Base-by-base conservation (phyloP, 2,113 vertebrate genomes). In the Planiliza haematocheilus region DNA sequence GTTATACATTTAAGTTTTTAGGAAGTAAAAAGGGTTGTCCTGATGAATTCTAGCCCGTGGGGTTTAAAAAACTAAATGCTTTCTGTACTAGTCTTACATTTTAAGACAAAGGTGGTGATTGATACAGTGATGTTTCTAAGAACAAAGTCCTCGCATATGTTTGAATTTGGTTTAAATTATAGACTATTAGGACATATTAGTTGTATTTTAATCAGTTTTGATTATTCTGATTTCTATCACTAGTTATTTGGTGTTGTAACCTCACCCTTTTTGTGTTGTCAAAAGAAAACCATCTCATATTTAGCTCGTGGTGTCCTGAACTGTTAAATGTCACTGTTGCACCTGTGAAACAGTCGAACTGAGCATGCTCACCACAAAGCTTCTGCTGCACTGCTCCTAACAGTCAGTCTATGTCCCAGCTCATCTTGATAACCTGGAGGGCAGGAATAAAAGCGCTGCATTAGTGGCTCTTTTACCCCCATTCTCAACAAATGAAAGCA, bases 401-500 rank as follows among this genome's bases (percentile, higher is more conserved):
- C 93, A 93, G 93, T 94, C 92, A 66, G 59, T 82, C 83, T 81
- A 59, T 85, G 77, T 74, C 94, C 93, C 94, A 88, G 70, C 94
- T 90, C 96, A 95, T 95, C 94, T 92, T 91, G 94, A 96, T 94
- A 96, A 97, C 96, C 95, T 97, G 95, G 95, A 96, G 96, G 96
- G 95, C 95, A 96, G 91, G 94, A 95, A 96, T 85, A 81, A 91
- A n/a, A 88, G 79, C 94, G 94, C 94, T 93, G 92, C 96, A 96
- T 96, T 94, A 96, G 95, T 94, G 96, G 95, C 95, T 95, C 95
- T 96, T 95, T 95, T 95, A 95, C 93, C 95, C 95, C 79, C 83
- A 85, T 97, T 88, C 94, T 93, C 74, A 94, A 95, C 96, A 99
- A 99, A 98, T 98, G 96, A 97, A 95, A 95, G 94, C 93, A 90